These are phyloP conservation scores for Aphidoletes aphidimyza DNA, from an alignment of 2,888 invertebrate genomes.

Conservation along the genomic window DNA sequence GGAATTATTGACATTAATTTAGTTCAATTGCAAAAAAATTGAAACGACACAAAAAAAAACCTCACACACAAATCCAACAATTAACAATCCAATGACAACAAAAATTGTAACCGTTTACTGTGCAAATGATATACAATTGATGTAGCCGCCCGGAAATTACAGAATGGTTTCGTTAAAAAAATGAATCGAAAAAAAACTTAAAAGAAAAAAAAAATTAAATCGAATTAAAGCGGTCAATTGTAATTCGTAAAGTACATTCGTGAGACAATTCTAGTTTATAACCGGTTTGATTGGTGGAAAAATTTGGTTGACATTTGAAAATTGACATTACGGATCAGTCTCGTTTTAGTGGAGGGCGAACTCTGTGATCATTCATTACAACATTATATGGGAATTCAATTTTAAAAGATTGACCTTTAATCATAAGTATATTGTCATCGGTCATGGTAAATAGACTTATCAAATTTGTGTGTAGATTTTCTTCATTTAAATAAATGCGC, in stretches of 20 bases:
- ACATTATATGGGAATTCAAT: too few relatives aligned
- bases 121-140: slow-evolving; percentile 9
- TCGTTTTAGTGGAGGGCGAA: too few relatives aligned
- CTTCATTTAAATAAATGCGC: background rate
- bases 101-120: background rate
- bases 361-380: too few relatives aligned
- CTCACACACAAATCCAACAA: too few relatives aligned
- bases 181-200: background rate
- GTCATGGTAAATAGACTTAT: background rate
- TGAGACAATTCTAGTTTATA: slow-evolving; percentile 16
- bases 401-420: too few relatives aligned
- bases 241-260: background rate
- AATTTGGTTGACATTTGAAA: too few relatives aligned
- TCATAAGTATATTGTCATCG: background rate
- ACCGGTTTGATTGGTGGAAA: slow-evolving; percentile 14
- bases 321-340: too few relatives aligned
- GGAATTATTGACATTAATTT: slow-evolving; percentile 31
- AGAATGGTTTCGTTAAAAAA: background rate
- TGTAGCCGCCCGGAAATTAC: background rate
- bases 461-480: too few relatives aligned
- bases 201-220: background rate
- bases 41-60: slow-evolving; percentile 35
- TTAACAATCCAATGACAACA: background rate
- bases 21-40: slow-evolving; percentile 48
- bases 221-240: too few relatives aligned